Base-by-base conservation (phyloP, 1,140 invertebrate species). In the Panagrolaimus sp. region DNA sequence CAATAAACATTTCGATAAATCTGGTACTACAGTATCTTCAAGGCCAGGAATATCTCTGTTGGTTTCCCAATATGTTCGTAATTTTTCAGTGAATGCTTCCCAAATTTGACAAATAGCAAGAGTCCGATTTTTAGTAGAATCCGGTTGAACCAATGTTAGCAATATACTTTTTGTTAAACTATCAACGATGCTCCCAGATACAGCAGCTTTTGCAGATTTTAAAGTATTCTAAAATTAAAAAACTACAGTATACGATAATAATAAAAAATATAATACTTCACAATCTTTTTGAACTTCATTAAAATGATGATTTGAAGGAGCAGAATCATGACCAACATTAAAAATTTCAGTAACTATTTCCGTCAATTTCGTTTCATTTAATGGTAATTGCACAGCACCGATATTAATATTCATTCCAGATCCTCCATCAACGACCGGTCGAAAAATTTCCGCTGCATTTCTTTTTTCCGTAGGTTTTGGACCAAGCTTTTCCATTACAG, bases 1-100 rank as follows among this genome's bases (percentile, higher is more conserved):
- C 0, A 98, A 85, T n/a, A 96, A 86, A 84, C 92, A 93, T 9
- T 90, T 90, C 67, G 90, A 88, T 43, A 90, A 88, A 84, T 94
- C 90, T 12, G 80, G 78, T 15, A 64, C 58, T 43, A n/a, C 67
- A 6, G 24, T 46, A 21, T 45, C 21, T 63, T 43, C 62, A 24
- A 38, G 48, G 1, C 68, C 62, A 44, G 62, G 62, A 21, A 69
- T 26, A 28, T 66, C n/a, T 5, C 1, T 65, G 26, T 66, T 43
- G 24, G 68, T 65, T 7, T 68, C 66, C 46, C 46, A 68, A 46
- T 52, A 32, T 17, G 7, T 7, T 15, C 45, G 43, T 26, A 68
- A 17, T 17, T 38, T 43, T 52, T 55, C 12, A 10, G 46, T 44
- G 32, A 68, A 68, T 5, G 46, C 21, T 21, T n/a, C 46, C 66